Percentiles rank a stretch among this genome's conserved stretches.
Evolutionary conservation across 2,113 vertebrate species (phyloP).

Genomic region (Cebidichthys violaceus): DNA sequence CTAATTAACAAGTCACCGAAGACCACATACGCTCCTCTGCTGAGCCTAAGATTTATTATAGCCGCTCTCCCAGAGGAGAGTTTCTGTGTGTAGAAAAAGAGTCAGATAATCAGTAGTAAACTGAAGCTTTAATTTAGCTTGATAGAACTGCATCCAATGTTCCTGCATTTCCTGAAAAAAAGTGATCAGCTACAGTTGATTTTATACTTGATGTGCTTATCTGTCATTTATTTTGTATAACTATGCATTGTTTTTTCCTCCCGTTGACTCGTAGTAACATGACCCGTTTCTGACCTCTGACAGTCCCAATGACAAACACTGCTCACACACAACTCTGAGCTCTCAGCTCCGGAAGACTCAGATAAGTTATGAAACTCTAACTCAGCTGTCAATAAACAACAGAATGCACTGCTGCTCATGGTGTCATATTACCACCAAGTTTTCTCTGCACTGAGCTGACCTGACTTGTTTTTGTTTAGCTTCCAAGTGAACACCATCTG

Average conservation of each 20-base stretch:
- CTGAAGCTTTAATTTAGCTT: conserved; percentile 36
- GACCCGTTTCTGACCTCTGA: conserved; percentile 36
- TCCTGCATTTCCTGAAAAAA: neutral
- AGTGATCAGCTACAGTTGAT: conserved; percentile 16
- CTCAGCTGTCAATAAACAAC: conserved; percentile 34
- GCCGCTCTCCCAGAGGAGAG: conserved; percentile 29
- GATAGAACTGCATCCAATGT: neutral
- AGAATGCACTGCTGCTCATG: conserved; percentile 14
- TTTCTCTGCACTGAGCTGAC: conserved; percentile 3
- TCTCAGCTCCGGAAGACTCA: conserved; percentile 21
- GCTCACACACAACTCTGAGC: neutral
- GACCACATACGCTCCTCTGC: conserved; percentile 39
- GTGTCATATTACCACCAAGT: neutral
- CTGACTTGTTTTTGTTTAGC: conserved; percentile 13
- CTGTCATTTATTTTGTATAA: conserved; percentile 2
- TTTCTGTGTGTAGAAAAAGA: conserved; percentile 28
- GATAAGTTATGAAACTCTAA: conserved; percentile 21
- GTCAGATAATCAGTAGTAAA: conserved; percentile 28
- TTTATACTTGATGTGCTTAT: neutral
- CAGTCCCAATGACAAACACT: conserved; percentile 14
- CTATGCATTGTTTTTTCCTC: neutral
- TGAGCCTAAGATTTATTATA: conserved; percentile 59
- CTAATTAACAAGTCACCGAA: conserved; percentile 67
- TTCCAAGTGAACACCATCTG: conserved; percentile 9
- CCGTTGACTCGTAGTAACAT: neutral